Conservation (phyloP, 1,140 invertebrate genomes). For the Hesperophylax magnus region DNA sequence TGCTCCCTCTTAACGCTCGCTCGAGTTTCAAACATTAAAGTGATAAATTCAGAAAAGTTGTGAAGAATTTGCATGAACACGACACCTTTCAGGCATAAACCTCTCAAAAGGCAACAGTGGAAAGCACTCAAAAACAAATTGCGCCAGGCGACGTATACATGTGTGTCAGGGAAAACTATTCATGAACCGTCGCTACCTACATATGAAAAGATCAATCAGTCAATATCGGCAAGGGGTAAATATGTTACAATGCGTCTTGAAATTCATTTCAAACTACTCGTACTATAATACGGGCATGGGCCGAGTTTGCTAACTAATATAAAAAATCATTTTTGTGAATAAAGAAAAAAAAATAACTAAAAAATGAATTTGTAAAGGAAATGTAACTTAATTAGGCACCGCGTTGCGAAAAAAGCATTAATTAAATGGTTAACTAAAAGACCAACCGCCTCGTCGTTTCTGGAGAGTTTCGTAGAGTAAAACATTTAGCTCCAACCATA, state of each 20-base stretch:
- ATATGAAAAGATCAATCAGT: constrained; percentile 18
- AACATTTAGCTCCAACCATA: too few relatives aligned
- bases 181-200: neutral
- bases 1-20: neutral
- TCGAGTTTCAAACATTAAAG: constrained; percentile 27
- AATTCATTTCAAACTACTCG: too few relatives aligned
- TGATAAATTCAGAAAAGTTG: constrained; percentile 34
- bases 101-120: constrained; percentile 32
- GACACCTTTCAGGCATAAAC: constrained; percentile 21
- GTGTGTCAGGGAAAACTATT: constrained; percentile 13
- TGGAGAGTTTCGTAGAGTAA: too few relatives aligned
- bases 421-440: too few relatives aligned
- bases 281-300: too few relatives aligned
- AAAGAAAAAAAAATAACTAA: neutral
- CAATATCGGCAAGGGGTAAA: constrained; percentile 1
- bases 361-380: too few relatives aligned
- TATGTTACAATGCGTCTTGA: neutral
- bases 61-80: constrained; percentile 35
- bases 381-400: too few relatives aligned
- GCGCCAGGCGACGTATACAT: constrained; percentile 9
- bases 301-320: neutral
- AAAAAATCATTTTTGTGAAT: too few relatives aligned
- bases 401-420: too few relatives aligned
- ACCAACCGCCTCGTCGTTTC: too few relatives aligned
- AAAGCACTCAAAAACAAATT: constrained; percentile 39